Evolutionary conservation across 2,797 vertebrate species (phyloP).

Genomic region (Chloroceryle inda): DNA sequence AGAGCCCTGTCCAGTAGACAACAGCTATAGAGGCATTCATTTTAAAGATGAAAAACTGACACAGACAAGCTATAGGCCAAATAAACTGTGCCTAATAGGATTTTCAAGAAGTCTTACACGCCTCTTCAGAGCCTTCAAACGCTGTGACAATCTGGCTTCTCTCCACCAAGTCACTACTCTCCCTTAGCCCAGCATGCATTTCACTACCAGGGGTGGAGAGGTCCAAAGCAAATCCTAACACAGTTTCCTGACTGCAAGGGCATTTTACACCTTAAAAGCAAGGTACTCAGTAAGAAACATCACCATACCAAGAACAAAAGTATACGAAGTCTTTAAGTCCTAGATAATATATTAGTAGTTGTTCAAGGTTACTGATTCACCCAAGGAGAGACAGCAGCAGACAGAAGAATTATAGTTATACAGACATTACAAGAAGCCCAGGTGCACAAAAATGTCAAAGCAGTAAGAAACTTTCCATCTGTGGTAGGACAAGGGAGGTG

Average conservation of each 20-base stretch:
- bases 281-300: background rate
- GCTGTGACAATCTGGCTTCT: background rate
- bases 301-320: background rate
- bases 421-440: background rate
- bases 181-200: background rate
- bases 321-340: background rate
- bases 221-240: background rate
- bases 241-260: background rate
- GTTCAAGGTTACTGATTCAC: background rate
- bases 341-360: background rate
- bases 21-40: background rate
- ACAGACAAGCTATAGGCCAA: slow-evolving; percentile 12
- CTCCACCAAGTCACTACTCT: background rate
- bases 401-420: background rate
- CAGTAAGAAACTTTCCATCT: background rate
- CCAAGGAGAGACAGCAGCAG: background rate
- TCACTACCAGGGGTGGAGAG: rapidly evolving
- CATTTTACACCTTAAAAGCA: background rate
- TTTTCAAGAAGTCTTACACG: background rate
- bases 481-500: too few relatives aligned
- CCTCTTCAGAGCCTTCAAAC: slow-evolving; percentile 15
- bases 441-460: background rate
- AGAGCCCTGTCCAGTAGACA: background rate
- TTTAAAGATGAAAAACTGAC: slow-evolving; percentile 44
- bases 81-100: slow-evolving; percentile 39